Evolutionary conservation across 2,888 invertebrate species (phyloP), one percentile per base, ranked within the genome.

Genomic region (Macaria notata): DNA sequence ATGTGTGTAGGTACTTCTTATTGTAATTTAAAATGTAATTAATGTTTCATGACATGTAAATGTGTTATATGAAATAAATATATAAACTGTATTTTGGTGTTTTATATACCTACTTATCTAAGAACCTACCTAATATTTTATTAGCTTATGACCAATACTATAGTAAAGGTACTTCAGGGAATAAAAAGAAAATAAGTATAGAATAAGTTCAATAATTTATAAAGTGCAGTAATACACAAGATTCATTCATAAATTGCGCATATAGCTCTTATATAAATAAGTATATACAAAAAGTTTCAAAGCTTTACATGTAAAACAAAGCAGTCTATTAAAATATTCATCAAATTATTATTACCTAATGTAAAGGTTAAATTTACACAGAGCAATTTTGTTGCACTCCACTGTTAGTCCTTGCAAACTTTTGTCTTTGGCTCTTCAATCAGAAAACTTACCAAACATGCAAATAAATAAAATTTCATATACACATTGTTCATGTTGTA

Each of bases 211-310:
- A 88, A 89, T 89, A 89, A 89, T 86, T 89, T 88, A 88, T 88
- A 82, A 83, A 86, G 88, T 88, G 88, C 86, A 79, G 76, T 78
- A 74, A 77, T 88, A 88, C 85, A 88, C 83, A 86, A 84, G 78
- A 78, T 84, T 86, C 79, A 82, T 84, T 84, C 69, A 79, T 81
- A 79, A 81, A 82, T 83, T 84, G 83, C 84, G 82, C 81, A 79
- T 80, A 82, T 83, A 76, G 79, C 83, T 81, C 81, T 84, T 86
- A 82, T 70, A 78, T 79, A 84, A 83, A 84, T 87, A 85, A 73
- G 75, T 81, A 79, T 85, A 87, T 89, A 86, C 88, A 88, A 81
- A 86, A 85, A 79, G 69, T 80, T 76, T 76, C 72, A 77, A 87
- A 88, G 87, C 86, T 79, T 83, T 75, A 77, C 72, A 82, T 79